A percentile compares a stretch with the other conserved stretches of the same genome.
Conservation (phyloP, 2,888 invertebrate species). For the Noctua pronuba region DNA sequence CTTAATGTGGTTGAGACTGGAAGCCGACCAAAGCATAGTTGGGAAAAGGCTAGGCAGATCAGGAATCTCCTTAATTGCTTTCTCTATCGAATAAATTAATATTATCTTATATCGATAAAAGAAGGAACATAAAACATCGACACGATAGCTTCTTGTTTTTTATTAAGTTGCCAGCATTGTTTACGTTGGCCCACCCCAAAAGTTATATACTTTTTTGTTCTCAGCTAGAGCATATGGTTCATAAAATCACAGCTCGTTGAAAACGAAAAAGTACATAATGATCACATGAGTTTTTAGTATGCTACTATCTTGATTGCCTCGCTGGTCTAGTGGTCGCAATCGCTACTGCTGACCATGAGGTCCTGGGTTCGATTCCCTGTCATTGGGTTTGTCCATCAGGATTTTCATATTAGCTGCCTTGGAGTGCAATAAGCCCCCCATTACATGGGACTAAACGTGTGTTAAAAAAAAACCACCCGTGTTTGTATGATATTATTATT, state of each 20-base stretch:
- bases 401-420: background rate
- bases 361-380: background rate
- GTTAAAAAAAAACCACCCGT: background rate
- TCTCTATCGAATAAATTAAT: background rate
- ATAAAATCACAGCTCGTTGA: background rate
- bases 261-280: background rate
- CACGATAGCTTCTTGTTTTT: background rate
- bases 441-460: background rate
- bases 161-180: background rate
- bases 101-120: background rate
- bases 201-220: background rate
- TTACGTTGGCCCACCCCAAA: background rate
- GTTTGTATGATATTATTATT: background rate
- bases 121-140: background rate
- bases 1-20: too few relatives aligned
- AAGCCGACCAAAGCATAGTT: too few relatives aligned
- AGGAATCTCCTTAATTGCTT: too few relatives aligned
- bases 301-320: background rate
- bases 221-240: too few relatives aligned
- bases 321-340: background rate
- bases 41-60: too few relatives aligned
- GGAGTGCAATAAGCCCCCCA: background rate
- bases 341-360: background rate
- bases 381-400: background rate
- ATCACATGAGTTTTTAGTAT: background rate